Percentiles rank a stretch among this genome's conserved stretches.
These are phyloP conservation scores for Squalus acanthias DNA, from an alignment of 2,797 vertebrate species.

Conservation along the genomic window DNA sequence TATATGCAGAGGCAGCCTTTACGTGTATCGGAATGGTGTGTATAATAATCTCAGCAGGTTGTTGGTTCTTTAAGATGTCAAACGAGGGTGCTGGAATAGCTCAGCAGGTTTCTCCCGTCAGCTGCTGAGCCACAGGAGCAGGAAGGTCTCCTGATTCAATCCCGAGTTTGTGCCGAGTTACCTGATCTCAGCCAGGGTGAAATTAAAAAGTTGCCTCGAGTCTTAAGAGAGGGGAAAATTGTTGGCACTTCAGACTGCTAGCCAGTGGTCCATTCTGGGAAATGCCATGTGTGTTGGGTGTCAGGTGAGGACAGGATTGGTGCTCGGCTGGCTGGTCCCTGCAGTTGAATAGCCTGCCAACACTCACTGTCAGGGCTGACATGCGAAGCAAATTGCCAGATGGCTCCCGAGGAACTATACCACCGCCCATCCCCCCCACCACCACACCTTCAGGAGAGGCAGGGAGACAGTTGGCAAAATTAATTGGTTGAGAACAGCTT, in stretches of 20 bases:
- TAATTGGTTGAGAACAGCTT: neutral
- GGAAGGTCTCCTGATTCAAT: neutral
- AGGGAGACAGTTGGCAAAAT: neutral
- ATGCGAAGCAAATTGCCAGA: neutral
- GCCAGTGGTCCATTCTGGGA: neutral
- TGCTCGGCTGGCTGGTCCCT: no score
- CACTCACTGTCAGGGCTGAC: neutral
- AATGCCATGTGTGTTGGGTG: neutral
- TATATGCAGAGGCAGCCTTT: neutral
- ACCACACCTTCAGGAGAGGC: neutral
- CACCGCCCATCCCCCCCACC: no score
- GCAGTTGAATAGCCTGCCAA: neutral
- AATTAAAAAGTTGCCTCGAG: neutral
- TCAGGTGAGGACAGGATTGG: no score
- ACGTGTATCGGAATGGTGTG: neutral
- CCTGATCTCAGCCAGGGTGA: neutral
- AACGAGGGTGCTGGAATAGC: neutral
- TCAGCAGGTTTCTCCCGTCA: neutral
- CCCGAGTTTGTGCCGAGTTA: neutral
- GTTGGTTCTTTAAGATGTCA: neutral
- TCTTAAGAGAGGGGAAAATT: neutral
- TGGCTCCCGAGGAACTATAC: neutral
- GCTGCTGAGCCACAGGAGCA: neutral
- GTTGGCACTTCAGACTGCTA: neutral
- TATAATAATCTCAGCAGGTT: neutral